These are phyloP conservation scores for Brevimyrus niger DNA, from an alignment of 2,113 vertebrate genomes.

Conservation along the genomic window DNA sequence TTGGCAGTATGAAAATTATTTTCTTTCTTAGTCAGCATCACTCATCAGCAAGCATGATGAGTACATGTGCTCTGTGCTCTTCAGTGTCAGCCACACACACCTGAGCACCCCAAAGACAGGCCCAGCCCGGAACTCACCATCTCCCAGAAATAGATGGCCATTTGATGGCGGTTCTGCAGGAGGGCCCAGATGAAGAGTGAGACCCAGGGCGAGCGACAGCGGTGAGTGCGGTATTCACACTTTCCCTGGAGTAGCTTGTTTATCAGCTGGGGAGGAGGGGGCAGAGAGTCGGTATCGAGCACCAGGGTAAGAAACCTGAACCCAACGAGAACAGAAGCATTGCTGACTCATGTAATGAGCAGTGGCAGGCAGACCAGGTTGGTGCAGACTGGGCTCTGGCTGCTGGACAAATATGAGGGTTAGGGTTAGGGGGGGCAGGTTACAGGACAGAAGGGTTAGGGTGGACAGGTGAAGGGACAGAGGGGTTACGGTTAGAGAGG, in stretches of 20 bases:
- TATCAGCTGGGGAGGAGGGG: slow-evolving; percentile 32
- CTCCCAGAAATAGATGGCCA: slow-evolving; percentile 81
- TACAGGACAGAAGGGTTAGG: neutral
- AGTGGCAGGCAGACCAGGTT: neutral
- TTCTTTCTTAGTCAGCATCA: neutral
- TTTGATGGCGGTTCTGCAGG: slow-evolving; percentile 68
- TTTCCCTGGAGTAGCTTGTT: slow-evolving; percentile 35
- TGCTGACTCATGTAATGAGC: neutral
- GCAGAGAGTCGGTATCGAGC: neutral
- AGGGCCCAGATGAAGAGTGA: slow-evolving; percentile 77
- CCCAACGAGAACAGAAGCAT: neutral
- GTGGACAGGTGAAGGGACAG: too few species aligned
- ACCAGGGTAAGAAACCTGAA: neutral
- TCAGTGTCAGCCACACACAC: neutral
- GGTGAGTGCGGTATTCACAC: slow-evolving; percentile 17
- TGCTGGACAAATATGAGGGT: neutral
- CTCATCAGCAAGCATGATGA: neutral
- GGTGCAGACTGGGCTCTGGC: neutral
- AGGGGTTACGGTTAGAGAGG: neutral
- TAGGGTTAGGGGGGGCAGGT: neutral
- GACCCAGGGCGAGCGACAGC: slow-evolving; percentile 58
- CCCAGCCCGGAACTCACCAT: slow-evolving; percentile 56
- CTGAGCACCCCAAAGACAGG: neutral
- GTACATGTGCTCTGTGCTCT: neutral
- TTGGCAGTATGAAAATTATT: neutral